phyloP scores from a whole-genome alignment of 2,888 invertebrate species.

The Myopa tessellatipennis region DNA sequence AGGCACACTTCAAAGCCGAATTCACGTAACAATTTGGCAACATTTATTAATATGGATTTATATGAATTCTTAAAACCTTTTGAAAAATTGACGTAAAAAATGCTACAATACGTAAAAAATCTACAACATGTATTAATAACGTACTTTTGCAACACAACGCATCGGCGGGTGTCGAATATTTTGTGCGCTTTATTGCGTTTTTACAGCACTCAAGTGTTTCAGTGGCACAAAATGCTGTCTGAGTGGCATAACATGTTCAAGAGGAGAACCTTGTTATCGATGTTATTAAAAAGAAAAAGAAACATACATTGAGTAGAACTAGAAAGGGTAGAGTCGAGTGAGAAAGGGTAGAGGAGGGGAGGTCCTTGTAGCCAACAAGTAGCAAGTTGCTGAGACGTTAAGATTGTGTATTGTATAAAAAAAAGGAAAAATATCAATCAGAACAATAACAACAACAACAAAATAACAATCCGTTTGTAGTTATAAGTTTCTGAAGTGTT shows the following conservation, averaged over 20 bases:
- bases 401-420: background rate
- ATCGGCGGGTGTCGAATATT: background rate
- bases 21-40: too few relatives aligned
- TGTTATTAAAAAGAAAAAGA: constrained; percentile 2
- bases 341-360: background rate
- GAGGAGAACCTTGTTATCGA: constrained; percentile 8
- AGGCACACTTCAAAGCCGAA: too few relatives aligned
- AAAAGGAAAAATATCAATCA: background rate
- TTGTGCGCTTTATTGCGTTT: background rate
- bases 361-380: constrained; percentile 15
- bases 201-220: constrained; percentile 24
- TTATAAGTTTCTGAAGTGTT: background rate
- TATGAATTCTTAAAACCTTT: too few relatives aligned
- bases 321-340: background rate
- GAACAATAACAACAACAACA: background rate
- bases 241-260: constrained; percentile 25
- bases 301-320: background rate
- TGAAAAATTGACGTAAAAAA: too few relatives aligned
- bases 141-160: too few relatives aligned
- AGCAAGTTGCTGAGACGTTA: constrained; percentile 6
- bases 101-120: too few relatives aligned
- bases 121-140: too few relatives aligned
- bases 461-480: background rate
- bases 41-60: too few relatives aligned
- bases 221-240: constrained; percentile 28